Evolutionary conservation across 2,888 invertebrate species (phyloP).

Genomic region (Microplitis manilae): DNA sequence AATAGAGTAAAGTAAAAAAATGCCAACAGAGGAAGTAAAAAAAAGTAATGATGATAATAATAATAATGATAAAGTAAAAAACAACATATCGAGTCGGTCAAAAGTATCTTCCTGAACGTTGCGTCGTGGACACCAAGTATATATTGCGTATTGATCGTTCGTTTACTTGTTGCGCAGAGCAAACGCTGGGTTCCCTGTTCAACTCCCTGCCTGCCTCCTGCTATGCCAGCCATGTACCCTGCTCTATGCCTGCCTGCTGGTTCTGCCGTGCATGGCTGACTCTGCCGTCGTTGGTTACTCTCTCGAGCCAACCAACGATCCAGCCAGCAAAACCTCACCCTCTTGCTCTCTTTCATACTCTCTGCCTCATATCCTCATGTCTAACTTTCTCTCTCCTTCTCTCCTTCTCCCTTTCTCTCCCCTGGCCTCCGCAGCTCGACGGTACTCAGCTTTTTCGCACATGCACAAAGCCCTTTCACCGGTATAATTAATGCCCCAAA

Average conservation of each 20-base stretch:
- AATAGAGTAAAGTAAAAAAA: conserved; percentile 7
- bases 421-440: conserved; percentile 31
- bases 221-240: background rate
- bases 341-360: conserved; percentile 22
- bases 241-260: conserved; percentile 1
- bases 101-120: conserved; percentile 20
- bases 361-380: background rate
- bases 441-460: conserved; percentile 37
- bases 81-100: conserved; percentile 6
- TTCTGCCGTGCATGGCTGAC: conserved; percentile 21
- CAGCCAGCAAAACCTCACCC: conserved; percentile 39
- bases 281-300: conserved; percentile 27
- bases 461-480: conserved; percentile 38
- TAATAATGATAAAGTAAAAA: background rate
- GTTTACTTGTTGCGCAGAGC: conserved; percentile 69
- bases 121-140: conserved; percentile 57
- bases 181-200: conserved; percentile 47
- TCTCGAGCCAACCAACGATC: conserved; percentile 30
- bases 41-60: background rate
- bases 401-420: conserved; percentile 23
- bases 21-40: background rate
- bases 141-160: conserved; percentile 66
- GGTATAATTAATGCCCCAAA: conserved; percentile 39
- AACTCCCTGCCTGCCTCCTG: conserved; percentile 21
- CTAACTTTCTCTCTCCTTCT: conserved; percentile 21